Conservation (phyloP, 2,113 vertebrate genomes). For the Rutilus rutilus region DNA sequence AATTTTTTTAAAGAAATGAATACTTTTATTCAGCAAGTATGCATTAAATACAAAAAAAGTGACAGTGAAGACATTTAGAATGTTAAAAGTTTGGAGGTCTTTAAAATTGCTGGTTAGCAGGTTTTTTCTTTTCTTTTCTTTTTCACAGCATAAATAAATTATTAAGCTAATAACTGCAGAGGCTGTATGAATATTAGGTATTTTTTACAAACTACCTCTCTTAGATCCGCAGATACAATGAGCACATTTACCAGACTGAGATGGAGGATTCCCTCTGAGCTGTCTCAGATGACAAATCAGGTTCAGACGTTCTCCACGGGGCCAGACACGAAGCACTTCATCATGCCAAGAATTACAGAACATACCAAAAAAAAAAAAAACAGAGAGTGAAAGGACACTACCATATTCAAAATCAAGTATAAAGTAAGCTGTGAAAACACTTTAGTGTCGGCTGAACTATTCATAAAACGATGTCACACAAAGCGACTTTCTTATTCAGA, state of each 20-base stretch:
- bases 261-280: constrained; percentile 28
- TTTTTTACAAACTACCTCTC: not conserved
- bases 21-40: not conserved
- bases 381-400: not conserved
- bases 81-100: not conserved
- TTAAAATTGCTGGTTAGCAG: not conserved
- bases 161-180: constrained; percentile 29
- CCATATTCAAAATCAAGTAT: not conserved
- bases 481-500: not conserved
- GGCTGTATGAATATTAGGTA: not conserved
- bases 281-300: constrained; percentile 20
- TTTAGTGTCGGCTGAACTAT: not conserved
- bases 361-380: constrained; percentile 17
- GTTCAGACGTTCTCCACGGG: not conserved
- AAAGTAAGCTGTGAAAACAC: not conserved
- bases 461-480: not conserved
- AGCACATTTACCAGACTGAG: constrained; percentile 26
- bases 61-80: not conserved
- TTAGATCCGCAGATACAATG: constrained; percentile 43
- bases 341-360: constrained; percentile 24
- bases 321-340: constrained; percentile 13
- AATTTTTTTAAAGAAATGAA: too few relatives aligned
- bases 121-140: not conserved
- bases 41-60: not conserved
- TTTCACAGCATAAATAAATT: constrained; percentile 24